phyloP scores from a whole-genome alignment of 2,797 vertebrate species.

The Coregonus ussuriensis region DNA sequence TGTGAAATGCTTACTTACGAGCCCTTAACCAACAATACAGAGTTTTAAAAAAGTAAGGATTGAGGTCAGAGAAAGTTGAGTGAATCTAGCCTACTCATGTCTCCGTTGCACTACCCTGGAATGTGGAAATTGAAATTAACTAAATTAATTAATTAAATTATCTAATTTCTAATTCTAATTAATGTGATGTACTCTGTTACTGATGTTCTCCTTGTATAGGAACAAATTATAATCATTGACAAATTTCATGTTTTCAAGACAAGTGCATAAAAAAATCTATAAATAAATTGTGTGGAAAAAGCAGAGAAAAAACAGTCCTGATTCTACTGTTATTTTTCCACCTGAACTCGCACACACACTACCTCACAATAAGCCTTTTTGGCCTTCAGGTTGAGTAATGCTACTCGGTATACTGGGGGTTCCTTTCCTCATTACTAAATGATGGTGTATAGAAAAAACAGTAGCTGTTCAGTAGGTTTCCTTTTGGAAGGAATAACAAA shows the following conservation, averaged over 20 bases:
- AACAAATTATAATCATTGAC: not conserved
- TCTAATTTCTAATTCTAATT: not conserved
- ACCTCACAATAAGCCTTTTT: not conserved
- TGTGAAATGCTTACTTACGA: too few species aligned
- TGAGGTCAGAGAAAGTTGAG: not conserved
- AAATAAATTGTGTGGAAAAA: not conserved
- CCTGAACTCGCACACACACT: not conserved
- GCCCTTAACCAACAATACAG: too few species aligned
- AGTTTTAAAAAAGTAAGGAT: not conserved
- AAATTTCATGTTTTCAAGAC: not conserved
- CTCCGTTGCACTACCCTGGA: not conserved
- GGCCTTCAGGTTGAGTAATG: constrained; percentile 1
- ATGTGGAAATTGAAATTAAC: not conserved
- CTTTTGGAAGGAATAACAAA: constrained; percentile 42
- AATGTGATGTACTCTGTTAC: not conserved
- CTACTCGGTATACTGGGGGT: constrained; percentile 10
- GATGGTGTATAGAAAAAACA: constrained; percentile 24
- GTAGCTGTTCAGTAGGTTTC: constrained; percentile 10
- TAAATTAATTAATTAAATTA: not conserved
- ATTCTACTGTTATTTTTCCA: not conserved
- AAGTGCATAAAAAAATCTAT: not conserved
- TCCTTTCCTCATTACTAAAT: constrained; percentile 13
- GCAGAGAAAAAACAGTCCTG: not conserved
- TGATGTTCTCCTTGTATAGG: not conserved
- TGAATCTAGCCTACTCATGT: not conserved